Conservation (phyloP, 2,888 invertebrate genomes). For the Epistrophe eligans region DNA sequence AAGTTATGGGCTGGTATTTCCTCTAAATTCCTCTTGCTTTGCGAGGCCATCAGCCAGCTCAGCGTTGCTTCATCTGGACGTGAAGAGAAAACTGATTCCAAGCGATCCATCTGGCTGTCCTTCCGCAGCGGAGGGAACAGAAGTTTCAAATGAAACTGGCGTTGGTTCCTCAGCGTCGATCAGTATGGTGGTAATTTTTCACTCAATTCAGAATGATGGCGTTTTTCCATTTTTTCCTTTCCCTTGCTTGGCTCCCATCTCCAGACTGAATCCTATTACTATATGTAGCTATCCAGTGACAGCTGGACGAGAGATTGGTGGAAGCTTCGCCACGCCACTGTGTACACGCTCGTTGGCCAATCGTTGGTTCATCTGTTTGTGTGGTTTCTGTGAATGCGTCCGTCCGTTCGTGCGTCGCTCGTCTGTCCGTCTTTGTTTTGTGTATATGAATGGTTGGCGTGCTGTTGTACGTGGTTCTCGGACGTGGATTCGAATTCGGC, state of each 20-base stretch:
- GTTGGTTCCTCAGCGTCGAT: conserved; percentile 69
- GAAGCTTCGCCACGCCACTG: conserved; percentile 70
- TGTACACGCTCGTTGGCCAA: conserved; percentile 67
- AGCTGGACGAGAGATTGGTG: conserved; percentile 65
- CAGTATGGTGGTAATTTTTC: conserved; percentile 75
- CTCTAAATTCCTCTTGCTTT: conserved; percentile 42
- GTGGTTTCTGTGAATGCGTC: conserved; percentile 51
- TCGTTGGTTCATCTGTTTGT: conserved; percentile 69
- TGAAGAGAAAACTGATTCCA: conserved; percentile 69
- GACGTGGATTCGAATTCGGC: conserved; percentile 48
- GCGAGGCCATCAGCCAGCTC: conserved; percentile 31
- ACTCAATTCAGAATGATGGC: conserved; percentile 74
- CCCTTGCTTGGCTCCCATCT: conserved; percentile 5
- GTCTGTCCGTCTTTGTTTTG: conserved; percentile 48
- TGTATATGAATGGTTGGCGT: conserved; percentile 50
- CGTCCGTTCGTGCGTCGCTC: conserved; percentile 6
- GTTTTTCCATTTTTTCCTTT: conserved; percentile 59
- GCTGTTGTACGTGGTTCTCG: conserved; percentile 36
- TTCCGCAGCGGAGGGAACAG: conserved; percentile 41
- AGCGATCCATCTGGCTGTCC: conserved; percentile 74
- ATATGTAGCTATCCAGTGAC: conserved; percentile 42
- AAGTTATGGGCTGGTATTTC: conserved; percentile 71
- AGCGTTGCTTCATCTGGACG: neutral
- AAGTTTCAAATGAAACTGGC: conserved; percentile 31
- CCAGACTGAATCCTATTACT: conserved; percentile 8